These are phyloP conservation scores for Plagodis dolabraria DNA, from an alignment of 2,888 invertebrate genomes.

Conservation along the genomic window DNA sequence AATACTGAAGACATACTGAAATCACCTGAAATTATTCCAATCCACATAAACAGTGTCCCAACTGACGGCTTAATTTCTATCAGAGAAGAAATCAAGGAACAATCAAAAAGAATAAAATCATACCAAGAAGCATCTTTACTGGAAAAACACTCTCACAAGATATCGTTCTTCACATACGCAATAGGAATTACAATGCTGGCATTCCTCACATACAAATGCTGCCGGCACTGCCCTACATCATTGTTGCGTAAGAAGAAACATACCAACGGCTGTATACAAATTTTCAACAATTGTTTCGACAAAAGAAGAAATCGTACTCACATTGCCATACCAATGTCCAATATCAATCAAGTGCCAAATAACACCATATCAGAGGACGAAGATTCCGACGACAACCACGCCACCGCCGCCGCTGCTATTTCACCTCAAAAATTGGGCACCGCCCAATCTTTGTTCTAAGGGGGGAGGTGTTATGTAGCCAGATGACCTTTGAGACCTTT, in stretches of 20 bases:
- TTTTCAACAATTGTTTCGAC: too few species aligned
- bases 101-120: neutral
- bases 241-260: too few species aligned
- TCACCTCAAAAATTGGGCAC: neutral
- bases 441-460: slow-evolving; percentile 24
- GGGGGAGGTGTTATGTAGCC: slow-evolving; percentile 10
- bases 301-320: too few species aligned
- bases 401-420: neutral
- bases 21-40: neutral
- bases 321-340: too few species aligned
- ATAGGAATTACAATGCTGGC: too few species aligned
- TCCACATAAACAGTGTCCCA: neutral
- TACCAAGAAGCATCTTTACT: neutral
- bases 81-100: neutral
- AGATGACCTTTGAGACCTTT: too few species aligned
- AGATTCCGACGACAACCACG: neutral
- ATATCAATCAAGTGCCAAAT: too few species aligned
- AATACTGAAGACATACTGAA: neutral
- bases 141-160: neutral
- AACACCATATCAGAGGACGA: neutral
- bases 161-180: neutral
- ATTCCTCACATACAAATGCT: too few species aligned
- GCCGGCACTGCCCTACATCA: too few species aligned
- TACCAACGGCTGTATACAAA: too few species aligned
- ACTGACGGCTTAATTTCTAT: neutral